Percentiles rank a stretch among this genome's conserved stretches.
Conservation (phyloP, 2,888 invertebrate species). For the Caradrina clavipalpis region DNA sequence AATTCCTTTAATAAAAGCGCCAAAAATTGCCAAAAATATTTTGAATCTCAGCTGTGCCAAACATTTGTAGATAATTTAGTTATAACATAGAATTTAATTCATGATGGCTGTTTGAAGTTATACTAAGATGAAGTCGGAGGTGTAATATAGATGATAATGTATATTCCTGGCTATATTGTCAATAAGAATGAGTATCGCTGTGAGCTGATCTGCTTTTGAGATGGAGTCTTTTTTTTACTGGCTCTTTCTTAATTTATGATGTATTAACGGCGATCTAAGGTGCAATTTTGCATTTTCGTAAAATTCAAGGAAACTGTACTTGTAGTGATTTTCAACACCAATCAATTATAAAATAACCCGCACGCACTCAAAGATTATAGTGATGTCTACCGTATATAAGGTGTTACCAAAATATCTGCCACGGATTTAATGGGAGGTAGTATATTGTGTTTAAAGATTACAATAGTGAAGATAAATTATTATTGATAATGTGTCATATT, state of each 20-base stretch:
- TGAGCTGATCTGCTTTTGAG: slow-evolving; percentile 21
- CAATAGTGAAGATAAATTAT: too few species aligned
- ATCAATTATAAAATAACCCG: too few species aligned
- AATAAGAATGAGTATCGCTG: slow-evolving; percentile 33
- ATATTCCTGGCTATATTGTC: slow-evolving; percentile 52
- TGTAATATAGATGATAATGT: slow-evolving; percentile 44
- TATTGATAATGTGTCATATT: too few species aligned
- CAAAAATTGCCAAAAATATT: slow-evolving; percentile 38
- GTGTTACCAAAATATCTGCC: too few species aligned
- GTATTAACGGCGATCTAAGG: too few species aligned
- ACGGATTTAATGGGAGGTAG: too few species aligned
- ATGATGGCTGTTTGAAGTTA: slow-evolving; percentile 73
- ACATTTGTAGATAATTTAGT: slow-evolving; percentile 60
- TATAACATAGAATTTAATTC: slow-evolving; percentile 62
- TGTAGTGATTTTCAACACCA: too few species aligned
- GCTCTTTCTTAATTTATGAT: background rate
- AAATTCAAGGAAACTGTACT: too few species aligned
- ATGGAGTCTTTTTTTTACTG: background rate
- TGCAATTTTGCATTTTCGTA: too few species aligned
- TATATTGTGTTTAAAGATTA: too few species aligned
- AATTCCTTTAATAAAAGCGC: slow-evolving; percentile 20
- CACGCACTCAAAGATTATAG: too few species aligned
- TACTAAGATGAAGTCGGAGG: slow-evolving; percentile 44
- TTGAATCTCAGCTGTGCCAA: slow-evolving; percentile 66
- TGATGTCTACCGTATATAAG: too few species aligned